Evolutionary conservation across 2,113 vertebrate species (phyloP), one percentile per base, ranked within the genome.

Genomic region (Paralichthys olivaceus): DNA sequence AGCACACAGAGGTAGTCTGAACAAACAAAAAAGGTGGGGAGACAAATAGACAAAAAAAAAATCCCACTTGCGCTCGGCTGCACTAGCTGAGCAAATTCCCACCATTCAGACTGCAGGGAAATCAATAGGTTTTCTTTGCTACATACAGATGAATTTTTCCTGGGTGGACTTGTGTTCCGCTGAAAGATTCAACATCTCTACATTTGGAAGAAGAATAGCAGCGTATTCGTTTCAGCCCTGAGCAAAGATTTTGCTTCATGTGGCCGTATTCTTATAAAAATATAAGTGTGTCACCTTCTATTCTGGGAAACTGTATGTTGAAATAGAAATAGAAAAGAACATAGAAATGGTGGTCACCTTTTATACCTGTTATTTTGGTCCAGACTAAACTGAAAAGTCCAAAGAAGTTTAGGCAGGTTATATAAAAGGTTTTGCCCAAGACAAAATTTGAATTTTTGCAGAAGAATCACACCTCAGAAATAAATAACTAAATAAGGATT

Each of bases 121-220:
- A 92, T 93, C 90, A 93, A 91, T 93, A 93, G 71, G n/a, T 84
- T 85, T 90, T 83, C 89, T 88, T 80, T 69, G 37, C 37, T 84
- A 91, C 88, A 87, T 79, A 90, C 74, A 89, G 82, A 93, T 89
- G 76, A 90, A 79, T 90, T 89, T 88, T 87, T 91, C 72, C 61
- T 66, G n/a, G 59, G 43, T 65, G 62, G 54, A 65, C 64, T 59
- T 53, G 40, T 65, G 83, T 61, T 82, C 51, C 7, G 45, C 79
- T 87, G 82, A 88, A 87, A 81, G 72, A 90, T 84, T 87, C 73
- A 69, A 78, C 71, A 62, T 81, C 62, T 81, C 40, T 76, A 63
- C 59, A 72, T 87, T 75, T 65, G 80, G 77, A 83, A 75, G 70
- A 76, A 82, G 66, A 74, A 89, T 81, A 71, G 69, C 47, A 84